These are phyloP conservation scores for Oncorhynchus gorbuscha DNA, from an alignment of 2,113 vertebrate genomes.

Conservation along the genomic window DNA sequence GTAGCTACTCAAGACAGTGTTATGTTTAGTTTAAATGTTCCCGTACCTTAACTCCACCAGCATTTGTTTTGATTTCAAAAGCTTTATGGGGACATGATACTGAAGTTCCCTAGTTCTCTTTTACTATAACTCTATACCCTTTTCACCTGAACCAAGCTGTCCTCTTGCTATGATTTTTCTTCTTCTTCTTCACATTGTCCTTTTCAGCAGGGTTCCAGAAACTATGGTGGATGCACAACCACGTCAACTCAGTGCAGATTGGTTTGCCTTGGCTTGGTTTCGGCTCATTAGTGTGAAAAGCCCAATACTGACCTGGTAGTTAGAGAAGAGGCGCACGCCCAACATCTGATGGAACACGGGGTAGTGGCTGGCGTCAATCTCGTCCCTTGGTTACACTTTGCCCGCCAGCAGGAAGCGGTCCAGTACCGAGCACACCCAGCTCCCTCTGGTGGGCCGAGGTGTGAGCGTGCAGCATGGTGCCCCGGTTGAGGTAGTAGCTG, in stretches of 20 bases:
- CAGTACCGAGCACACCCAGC: conserved; percentile 83
- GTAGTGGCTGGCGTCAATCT: conserved; percentile 88
- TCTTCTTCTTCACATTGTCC: too few relatives aligned
- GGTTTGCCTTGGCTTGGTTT: too few relatives aligned
- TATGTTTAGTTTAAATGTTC: not conserved
- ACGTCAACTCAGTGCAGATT: too few relatives aligned
- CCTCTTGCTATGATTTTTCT: too few relatives aligned
- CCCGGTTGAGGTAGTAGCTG: conserved; percentile 89
- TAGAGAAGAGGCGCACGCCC: conserved; percentile 88
- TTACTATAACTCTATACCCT: too few relatives aligned
- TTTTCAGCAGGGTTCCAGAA: too few relatives aligned
- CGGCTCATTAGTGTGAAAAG: too few relatives aligned
- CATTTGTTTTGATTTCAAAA: too few relatives aligned
- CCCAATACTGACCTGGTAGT: conserved; percentile 77
- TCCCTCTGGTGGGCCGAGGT: conserved; percentile 96
- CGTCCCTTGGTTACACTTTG: conserved; percentile 91
- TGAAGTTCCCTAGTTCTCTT: too few relatives aligned
- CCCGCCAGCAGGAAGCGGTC: conserved; percentile 90
- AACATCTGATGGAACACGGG: conserved; percentile 97
- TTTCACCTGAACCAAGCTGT: not conserved
- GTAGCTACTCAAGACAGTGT: not conserved
- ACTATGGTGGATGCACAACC: too few relatives aligned
- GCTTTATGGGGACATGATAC: too few relatives aligned
- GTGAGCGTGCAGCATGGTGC: conserved; percentile 88
- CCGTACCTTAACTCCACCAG: not conserved